phyloP scores from a whole-genome alignment of 2,888 invertebrate species.

The Ptilodon capucinus region DNA sequence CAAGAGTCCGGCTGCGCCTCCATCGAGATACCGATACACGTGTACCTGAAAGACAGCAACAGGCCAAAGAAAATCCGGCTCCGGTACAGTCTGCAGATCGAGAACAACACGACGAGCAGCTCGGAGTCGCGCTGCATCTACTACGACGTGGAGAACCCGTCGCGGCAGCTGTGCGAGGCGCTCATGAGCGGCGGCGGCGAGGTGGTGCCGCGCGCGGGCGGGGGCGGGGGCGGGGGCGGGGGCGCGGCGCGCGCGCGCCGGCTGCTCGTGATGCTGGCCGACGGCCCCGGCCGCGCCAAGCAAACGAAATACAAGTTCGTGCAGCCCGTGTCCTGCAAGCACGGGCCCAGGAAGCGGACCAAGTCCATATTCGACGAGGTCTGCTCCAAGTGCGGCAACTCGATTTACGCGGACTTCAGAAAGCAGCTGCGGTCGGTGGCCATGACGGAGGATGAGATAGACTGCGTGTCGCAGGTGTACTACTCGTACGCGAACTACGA shows the following conservation, averaged over 20 bases:
- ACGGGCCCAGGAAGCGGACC: constrained; percentile 42
- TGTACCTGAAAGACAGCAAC: constrained; percentile 71
- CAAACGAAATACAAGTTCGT: constrained; percentile 60
- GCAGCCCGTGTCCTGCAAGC: constrained; percentile 59
- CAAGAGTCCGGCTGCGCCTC: constrained; percentile 76
- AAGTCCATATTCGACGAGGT: constrained; percentile 55
- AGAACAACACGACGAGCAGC: constrained; percentile 62
- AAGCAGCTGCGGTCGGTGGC: constrained; percentile 60
- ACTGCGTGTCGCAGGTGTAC: constrained; percentile 63
- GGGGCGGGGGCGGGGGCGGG: constrained; percentile 48
- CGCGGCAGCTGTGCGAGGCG: constrained; percentile 61
- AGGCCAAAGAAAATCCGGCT: constrained; percentile 72
- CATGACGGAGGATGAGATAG: constrained; percentile 70
- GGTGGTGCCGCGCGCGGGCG: constrained; percentile 54
- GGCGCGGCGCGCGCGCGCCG: constrained; percentile 38
- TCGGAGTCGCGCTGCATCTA: constrained; percentile 68
- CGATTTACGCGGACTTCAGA: constrained; percentile 57
- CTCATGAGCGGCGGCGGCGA: constrained; percentile 73
- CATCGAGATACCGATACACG: constrained; percentile 74
- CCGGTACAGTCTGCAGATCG: constrained; percentile 68
- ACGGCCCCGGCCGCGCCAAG: constrained; percentile 39
- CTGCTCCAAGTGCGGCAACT: constrained; percentile 65
- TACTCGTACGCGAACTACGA: constrained; percentile 63
- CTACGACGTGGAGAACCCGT: constrained; percentile 72
- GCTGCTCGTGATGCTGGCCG: constrained; percentile 56